Conservation (phyloP, 2,797 vertebrate species). For the Staurois parvus region DNA sequence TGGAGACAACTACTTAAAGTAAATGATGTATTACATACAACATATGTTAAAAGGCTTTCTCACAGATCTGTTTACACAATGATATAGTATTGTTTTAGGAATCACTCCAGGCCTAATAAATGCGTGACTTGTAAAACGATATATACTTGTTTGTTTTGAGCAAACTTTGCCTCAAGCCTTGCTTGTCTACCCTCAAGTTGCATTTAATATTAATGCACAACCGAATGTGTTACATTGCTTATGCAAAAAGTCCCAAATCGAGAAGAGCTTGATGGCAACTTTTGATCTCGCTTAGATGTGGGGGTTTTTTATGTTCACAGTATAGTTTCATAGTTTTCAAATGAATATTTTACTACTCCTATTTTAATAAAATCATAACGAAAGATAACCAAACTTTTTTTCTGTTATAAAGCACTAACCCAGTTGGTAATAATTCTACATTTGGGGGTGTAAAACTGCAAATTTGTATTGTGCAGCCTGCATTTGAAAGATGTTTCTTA, state of each 20-base stretch:
- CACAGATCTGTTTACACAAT: slow-evolving; percentile 47
- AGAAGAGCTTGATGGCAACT: slow-evolving; percentile 24
- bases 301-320: slow-evolving; percentile 27
- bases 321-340: background rate
- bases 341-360: background rate
- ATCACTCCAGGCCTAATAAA: slow-evolving; percentile 49
- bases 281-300: slow-evolving; percentile 31
- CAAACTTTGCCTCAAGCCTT: slow-evolving; percentile 54
- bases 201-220: slow-evolving; percentile 54
- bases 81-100: slow-evolving; percentile 53
- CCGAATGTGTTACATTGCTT: slow-evolving; percentile 12
- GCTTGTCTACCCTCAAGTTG: slow-evolving; percentile 55
- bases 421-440: too few relatives aligned
- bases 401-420: too few relatives aligned
- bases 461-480: too few relatives aligned
- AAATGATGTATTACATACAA: background rate
- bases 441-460: too few relatives aligned
- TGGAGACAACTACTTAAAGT: background rate
- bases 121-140: slow-evolving; percentile 32
- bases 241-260: slow-evolving; percentile 40
- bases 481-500: too few relatives aligned
- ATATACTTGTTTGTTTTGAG: slow-evolving; percentile 48
- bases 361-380: too few relatives aligned
- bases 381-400: too few relatives aligned
- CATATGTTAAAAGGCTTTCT: slow-evolving; percentile 34